Evolutionary conservation across 2,888 invertebrate species (phyloP).

Genomic region (Agonopterix alstromeriana): DNA sequence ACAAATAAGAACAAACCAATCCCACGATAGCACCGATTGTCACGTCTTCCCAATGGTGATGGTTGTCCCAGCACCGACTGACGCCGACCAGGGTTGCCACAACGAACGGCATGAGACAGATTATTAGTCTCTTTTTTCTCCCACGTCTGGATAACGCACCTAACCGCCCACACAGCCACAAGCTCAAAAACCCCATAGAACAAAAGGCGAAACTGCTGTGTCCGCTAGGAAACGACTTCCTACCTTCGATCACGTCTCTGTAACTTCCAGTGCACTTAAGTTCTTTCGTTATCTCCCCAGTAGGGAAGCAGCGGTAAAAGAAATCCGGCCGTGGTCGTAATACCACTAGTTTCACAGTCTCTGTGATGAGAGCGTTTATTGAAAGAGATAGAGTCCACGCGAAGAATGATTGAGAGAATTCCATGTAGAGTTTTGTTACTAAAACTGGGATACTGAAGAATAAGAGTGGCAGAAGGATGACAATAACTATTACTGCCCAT

Average conservation of each 20-base stretch:
- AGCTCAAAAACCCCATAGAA: slow-evolving; percentile 82
- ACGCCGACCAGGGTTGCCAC: slow-evolving; percentile 80
- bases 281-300: slow-evolving; percentile 70
- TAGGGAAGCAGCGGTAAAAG: slow-evolving; percentile 88
- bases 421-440: slow-evolving; percentile 21
- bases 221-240: slow-evolving; percentile 93
- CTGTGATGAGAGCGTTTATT: slow-evolving; percentile 79
- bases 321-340: slow-evolving; percentile 89
- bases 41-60: slow-evolving; percentile 93
- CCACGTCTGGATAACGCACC: slow-evolving; percentile 78
- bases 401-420: slow-evolving; percentile 46
- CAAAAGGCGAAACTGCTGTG: slow-evolving; percentile 89
- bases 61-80: slow-evolving; percentile 89
- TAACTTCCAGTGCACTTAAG: slow-evolving; percentile 80
- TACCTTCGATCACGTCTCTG: slow-evolving; percentile 81
- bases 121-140: slow-evolving; percentile 75
- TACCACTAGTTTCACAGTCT: slow-evolving; percentile 76
- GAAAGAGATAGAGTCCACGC: slow-evolving; percentile 78
- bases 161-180: slow-evolving; percentile 83
- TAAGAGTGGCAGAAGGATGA: slow-evolving; percentile 77
- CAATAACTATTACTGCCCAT: slow-evolving; percentile 76
- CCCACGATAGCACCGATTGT: slow-evolving; percentile 82
- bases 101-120: slow-evolving; percentile 78
- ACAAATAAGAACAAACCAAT: slow-evolving; percentile 74
- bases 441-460: slow-evolving; percentile 60